Evolutionary conservation across 2,888 invertebrate species (phyloP).

Genomic region (Dendrolimus pini): DNA sequence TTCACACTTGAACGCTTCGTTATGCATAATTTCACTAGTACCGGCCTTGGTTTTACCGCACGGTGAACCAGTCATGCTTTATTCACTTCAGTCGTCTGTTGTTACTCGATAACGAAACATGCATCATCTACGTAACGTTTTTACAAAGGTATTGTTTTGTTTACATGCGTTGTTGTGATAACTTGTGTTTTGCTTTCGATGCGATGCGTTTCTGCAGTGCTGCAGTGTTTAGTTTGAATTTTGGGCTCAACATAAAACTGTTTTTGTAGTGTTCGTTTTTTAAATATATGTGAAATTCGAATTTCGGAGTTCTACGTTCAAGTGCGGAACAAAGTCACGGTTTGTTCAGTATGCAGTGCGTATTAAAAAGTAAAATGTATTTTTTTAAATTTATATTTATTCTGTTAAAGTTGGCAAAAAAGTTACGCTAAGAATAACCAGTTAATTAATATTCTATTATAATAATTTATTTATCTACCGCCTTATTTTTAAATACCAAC

Average conservation of each 20-base stretch:
- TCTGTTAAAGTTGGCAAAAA: too few relatives aligned
- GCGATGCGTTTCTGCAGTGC: neutral
- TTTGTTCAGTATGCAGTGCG: too few relatives aligned
- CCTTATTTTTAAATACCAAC: neutral
- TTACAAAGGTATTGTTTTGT: slow-evolving; percentile 48
- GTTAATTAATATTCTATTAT: too few relatives aligned
- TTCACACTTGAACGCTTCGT: slow-evolving; percentile 34
- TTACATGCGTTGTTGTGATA: slow-evolving; percentile 9
- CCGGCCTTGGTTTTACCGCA: slow-evolving; percentile 17
- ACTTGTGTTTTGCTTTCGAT: neutral
- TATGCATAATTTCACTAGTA: slow-evolving; percentile 40
- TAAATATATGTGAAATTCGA: neutral
- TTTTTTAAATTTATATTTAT: too few relatives aligned
- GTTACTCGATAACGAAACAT: slow-evolving; percentile 46
- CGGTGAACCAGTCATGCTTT: slow-evolving; percentile 26
- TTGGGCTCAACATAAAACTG: neutral
- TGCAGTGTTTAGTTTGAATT: neutral
- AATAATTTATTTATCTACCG: neutral
- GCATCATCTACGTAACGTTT: slow-evolving; percentile 69
- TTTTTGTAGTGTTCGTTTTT: neutral
- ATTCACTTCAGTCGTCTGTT: slow-evolving; percentile 38
- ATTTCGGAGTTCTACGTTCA: too few relatives aligned
- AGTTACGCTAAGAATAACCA: too few relatives aligned
- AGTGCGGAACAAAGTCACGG: too few relatives aligned
- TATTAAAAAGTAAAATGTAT: too few relatives aligned